Base-by-base conservation (phyloP, 2,113 vertebrate species). In the Regulus satrapa region DNA sequence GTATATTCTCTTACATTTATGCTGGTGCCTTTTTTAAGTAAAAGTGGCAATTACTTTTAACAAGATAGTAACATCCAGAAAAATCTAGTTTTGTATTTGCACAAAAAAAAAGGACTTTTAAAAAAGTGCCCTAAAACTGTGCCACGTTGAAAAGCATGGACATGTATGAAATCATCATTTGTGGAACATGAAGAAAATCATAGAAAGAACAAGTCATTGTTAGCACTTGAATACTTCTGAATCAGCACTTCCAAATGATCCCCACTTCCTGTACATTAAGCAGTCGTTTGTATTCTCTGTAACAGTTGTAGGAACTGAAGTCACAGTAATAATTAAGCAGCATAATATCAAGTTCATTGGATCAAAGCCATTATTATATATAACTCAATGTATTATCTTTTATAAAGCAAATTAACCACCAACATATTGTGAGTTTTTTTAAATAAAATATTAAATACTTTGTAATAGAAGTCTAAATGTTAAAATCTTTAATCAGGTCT, bases 161-260 rank as follows among this genome's bases (percentile, higher is more conserved):
- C 74, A 20, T 71, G 66, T 80, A 48, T 79, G 61, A 92, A 85
- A 56, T 71, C 11, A 1, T 92, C 93, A 21, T 94, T 91, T 92
- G 64, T 43, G 88, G 56, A 38, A 48, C 62, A 51, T 45, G 79
- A 96, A 92, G 86, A 78, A 95, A 93, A 91, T 55, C 14, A 4
- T 31, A 55, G 76, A 81, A 86, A 95, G 71, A 92, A 82, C 45
- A 72, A 89, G 59, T 95, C 71, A 21, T 91, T 95, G 84, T 97
- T 95, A 97, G 97, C 97, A 97, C 98, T 98, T 98, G 97, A 92
- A 97, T 78, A 74, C 95, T 97, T 97, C 91, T 94, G 73, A 97
- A 76, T 92, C 88, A 97, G 97, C 97, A 98, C 97, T 98, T 98
- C 96, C 64, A 56, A 68, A 80, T 52, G 74, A 95, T 85, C 89